Evolutionary conservation across 2,113 vertebrate species (phyloP).

Genomic region (Bolborhynchus lineola): DNA sequence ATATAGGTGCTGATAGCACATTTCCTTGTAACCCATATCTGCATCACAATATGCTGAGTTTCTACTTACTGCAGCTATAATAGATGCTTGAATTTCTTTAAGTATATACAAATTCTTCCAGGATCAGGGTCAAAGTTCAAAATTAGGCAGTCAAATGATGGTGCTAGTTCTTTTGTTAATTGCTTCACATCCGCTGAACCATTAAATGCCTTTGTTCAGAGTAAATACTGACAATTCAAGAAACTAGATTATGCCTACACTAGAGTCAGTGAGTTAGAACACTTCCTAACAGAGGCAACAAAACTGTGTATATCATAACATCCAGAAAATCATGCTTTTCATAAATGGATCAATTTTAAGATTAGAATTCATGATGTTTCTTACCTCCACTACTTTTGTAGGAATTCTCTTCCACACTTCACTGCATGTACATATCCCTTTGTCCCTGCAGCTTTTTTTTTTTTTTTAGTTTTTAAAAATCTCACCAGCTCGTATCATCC

Average conservation of each 20-base stretch:
- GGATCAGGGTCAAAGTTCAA: not conserved
- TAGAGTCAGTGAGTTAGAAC: not conserved
- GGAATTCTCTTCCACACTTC: not conserved
- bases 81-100: not conserved
- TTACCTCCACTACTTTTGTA: not conserved
- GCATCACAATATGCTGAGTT: not conserved
- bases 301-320: not conserved
- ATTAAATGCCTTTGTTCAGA: not conserved
- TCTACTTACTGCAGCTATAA: not conserved
- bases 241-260: not conserved
- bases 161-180: not conserved
- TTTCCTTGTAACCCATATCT: not conserved
- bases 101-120: not conserved
- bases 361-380: not conserved
- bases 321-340: not conserved
- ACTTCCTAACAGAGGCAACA: not conserved
- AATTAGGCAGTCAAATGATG: not conserved
- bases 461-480: not conserved
- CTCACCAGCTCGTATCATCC: not conserved
- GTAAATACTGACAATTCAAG: not conserved
- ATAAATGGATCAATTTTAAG: not conserved
- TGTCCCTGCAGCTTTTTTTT: not conserved
- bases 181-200: not conserved
- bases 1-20: slow-evolving; percentile 6
- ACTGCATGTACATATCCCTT: not conserved